These are phyloP conservation scores for Apus apus DNA, from an alignment of 2,113 vertebrate genomes.

Conservation along the genomic window DNA sequence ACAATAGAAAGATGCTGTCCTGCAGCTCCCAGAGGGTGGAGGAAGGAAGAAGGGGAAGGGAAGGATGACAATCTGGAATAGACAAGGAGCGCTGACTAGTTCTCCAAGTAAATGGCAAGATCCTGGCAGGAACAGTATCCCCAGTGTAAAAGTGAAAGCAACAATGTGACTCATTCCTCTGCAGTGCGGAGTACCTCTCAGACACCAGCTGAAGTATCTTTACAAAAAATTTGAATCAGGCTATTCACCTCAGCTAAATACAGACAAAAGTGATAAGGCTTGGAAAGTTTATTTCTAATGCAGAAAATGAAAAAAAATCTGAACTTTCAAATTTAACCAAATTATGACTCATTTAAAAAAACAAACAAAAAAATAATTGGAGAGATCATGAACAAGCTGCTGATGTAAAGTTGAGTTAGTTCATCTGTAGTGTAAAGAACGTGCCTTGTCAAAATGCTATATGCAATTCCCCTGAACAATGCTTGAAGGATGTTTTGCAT, in stretches of 20 bases:
- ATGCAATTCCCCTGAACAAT: background rate
- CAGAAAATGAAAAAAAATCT: background rate
- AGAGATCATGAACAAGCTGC: background rate
- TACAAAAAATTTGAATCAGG: slow-evolving; percentile 56
- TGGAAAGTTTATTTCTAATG: background rate
- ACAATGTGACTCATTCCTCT: slow-evolving; percentile 69
- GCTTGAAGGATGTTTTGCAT: background rate
- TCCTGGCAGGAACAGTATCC: slow-evolving; percentile 61
- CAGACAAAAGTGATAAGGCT: background rate
- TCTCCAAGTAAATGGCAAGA: slow-evolving; percentile 60
- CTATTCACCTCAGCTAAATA: slow-evolving; percentile 44
- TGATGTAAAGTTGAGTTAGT: background rate
- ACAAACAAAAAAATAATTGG: slow-evolving; percentile 14
- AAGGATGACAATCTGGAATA: slow-evolving; percentile 8
- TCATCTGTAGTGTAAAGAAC: background rate
- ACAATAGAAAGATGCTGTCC: background rate
- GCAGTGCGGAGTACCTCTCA: slow-evolving; percentile 63
- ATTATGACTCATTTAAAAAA: background rate
- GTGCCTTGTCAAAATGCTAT: background rate
- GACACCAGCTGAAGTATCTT: slow-evolving; percentile 47
- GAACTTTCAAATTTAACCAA: background rate
- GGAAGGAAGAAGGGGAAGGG: background rate
- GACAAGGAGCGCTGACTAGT: background rate
- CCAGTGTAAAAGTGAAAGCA: slow-evolving; percentile 59
- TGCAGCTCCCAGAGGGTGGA: background rate